A percentile compares a stretch with the other conserved stretches of the same genome.
Conservation (phyloP, 2,888 invertebrate species). For the Philonicus albiceps region DNA sequence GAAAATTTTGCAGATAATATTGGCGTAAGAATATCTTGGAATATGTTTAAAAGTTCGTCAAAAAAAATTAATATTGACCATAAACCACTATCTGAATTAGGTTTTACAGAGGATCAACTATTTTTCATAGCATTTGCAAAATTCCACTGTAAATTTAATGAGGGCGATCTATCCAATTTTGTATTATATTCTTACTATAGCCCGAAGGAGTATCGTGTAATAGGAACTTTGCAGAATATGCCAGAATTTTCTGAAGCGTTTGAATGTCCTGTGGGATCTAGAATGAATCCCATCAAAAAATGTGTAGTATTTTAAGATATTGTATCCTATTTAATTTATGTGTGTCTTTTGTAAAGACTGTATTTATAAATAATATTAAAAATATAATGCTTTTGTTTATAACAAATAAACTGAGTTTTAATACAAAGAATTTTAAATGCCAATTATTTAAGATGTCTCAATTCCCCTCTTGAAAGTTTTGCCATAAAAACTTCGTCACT, state of each 20-base stretch:
- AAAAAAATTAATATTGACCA: not conserved
- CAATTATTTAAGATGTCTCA: no score
- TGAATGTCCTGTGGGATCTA: conserved; percentile 5
- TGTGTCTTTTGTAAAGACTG: not conserved
- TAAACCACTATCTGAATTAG: not conserved
- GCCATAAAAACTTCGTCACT: no score
- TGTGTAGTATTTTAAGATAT: not conserved
- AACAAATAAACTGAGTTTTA: not conserved
- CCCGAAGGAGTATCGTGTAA: conserved; percentile 21
- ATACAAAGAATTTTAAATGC: not conserved
- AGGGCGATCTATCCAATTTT: not conserved
- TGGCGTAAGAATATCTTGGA: conserved; percentile 11
- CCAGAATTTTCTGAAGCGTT: conserved; percentile 16
- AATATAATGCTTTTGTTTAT: not conserved
- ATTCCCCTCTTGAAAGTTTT: no score
- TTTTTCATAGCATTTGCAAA: conserved; percentile 35
- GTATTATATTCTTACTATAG: conserved; percentile 1
- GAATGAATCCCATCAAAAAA: conserved; percentile 27
- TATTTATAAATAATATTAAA: not conserved
- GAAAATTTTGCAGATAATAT: conserved; percentile 38
- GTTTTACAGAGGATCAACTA: conserved; percentile 3
- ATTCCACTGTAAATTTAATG: conserved; percentile 17
- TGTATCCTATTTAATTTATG: not conserved
- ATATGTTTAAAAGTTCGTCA: not conserved
- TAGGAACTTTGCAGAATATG: conserved; percentile 26